Conservation (phyloP, 53 echinoderm and acorn worm genomes). For the Crossaster papposus region DNA sequence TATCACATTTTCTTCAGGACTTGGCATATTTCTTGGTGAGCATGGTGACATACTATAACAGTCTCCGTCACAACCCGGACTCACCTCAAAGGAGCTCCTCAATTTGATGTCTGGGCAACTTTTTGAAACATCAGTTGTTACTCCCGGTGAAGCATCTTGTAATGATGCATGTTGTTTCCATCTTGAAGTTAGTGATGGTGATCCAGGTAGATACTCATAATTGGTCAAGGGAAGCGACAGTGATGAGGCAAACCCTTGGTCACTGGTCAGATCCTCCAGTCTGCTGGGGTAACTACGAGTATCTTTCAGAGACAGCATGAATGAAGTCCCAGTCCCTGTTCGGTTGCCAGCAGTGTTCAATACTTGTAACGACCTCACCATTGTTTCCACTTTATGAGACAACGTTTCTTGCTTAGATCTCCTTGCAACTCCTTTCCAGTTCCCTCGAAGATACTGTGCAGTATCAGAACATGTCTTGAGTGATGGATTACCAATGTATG, state of each 20-base stretch:
- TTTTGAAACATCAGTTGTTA: neutral
- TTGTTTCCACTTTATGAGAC: conserved; percentile 9
- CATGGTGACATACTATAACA: neutral
- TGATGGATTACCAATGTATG: neutral
- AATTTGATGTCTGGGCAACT: neutral
- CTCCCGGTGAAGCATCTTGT: neutral
- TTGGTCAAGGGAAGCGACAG: neutral
- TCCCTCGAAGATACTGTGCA: neutral
- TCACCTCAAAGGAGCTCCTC: neutral
- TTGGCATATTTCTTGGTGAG: neutral
- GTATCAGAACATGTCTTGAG: neutral
- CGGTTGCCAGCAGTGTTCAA: neutral
- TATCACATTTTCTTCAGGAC: neutral
- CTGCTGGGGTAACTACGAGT: neutral
- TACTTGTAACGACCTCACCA: neutral
- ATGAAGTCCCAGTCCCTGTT: neutral
- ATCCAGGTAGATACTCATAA: neutral
- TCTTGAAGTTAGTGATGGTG: neutral
- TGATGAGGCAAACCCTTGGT: neutral
- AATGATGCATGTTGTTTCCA: neutral
- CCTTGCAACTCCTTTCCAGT: conserved; percentile 42
- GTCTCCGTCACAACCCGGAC: neutral
- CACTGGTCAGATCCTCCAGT: neutral
- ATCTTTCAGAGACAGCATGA: neutral
- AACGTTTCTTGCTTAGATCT: conserved; percentile 17